phyloP scores from a whole-genome alignment of 2,113 vertebrate genomes.

The Crypturellus undulatus region DNA sequence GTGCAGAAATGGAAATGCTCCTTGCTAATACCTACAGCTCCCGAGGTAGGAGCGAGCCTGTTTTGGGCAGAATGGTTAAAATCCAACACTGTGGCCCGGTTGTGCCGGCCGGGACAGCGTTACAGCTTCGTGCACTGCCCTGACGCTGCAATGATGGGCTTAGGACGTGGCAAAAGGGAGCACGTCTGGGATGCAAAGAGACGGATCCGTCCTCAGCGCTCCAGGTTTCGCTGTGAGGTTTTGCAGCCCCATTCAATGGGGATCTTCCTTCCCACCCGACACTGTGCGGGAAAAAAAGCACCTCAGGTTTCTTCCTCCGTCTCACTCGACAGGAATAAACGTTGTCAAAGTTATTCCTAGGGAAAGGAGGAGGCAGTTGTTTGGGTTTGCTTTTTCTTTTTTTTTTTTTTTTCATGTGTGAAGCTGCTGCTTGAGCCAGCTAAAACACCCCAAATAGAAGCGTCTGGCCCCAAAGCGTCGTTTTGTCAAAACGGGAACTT shows the following conservation, averaged over 20 bases:
- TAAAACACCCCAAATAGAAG: background rate
- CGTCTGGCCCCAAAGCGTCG: background rate
- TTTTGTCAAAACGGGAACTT: background rate
- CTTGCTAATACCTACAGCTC: rapidly evolving
- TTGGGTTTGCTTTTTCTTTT: too few relatives aligned
- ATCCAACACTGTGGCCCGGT: rapidly evolving
- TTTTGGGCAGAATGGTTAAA: background rate
- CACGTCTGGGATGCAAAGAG: background rate
- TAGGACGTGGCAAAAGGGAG: background rate
- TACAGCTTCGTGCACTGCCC: background rate
- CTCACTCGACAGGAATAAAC: rapidly evolving
- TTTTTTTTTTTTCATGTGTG: background rate
- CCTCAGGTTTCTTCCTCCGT: background rate
- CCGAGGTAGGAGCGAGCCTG: too few relatives aligned
- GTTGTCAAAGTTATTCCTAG: background rate
- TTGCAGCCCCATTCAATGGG: background rate
- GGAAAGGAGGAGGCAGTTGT: background rate
- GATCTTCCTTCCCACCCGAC: background rate
- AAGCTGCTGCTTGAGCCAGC: background rate
- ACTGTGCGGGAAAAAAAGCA: rapidly evolving
- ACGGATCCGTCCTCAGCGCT: too few relatives aligned
- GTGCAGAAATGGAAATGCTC: background rate
- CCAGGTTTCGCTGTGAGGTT: background rate
- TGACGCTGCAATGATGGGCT: background rate
- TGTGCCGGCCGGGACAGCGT: background rate